Percentiles rank a stretch among this genome's conserved stretches.
Conservation (phyloP, 1,140 invertebrate genomes). For the Formica exsecta region DNA sequence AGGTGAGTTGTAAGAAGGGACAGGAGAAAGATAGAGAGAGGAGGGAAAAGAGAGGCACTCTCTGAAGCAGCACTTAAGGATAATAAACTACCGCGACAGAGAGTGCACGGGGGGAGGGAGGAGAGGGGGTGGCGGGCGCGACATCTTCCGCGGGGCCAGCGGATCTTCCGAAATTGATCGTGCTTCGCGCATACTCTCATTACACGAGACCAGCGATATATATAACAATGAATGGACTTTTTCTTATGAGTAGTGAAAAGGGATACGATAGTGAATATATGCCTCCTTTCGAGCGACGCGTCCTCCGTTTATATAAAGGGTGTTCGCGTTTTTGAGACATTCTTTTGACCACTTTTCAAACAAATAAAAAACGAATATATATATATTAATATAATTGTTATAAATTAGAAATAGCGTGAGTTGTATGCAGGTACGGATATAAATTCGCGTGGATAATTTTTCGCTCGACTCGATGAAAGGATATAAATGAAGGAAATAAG, state of each 20-base stretch:
- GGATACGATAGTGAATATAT: not conserved
- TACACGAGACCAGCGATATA: slow-evolving; percentile 64
- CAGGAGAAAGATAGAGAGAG: not conserved
- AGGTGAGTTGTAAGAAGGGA: not conserved
- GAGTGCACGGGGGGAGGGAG: not conserved
- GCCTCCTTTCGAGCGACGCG: not conserved
- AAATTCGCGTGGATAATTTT: not conserved
- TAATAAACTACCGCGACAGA: slow-evolving; percentile 65
- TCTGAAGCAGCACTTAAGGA: slow-evolving; percentile 61
- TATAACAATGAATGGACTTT: slow-evolving; percentile 74
- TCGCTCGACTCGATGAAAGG: not conserved
- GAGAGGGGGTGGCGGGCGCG: slow-evolving; percentile 51
- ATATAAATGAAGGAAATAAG: not conserved
- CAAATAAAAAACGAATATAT: too few species aligned
- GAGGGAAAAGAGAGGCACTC: not conserved
- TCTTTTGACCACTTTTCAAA: too few species aligned
- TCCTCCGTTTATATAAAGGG: not conserved
- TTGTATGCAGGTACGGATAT: not conserved
- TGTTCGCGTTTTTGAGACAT: not conserved
- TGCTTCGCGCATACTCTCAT: slow-evolving; percentile 74
- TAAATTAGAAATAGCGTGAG: not conserved
- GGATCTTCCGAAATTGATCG: slow-evolving; percentile 77
- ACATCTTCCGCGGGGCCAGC: slow-evolving; percentile 71
- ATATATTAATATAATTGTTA: too few species aligned
- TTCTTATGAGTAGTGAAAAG: slow-evolving; percentile 2